Percentiles rank a stretch among this genome's conserved stretches.
Evolutionary conservation across 1,140 invertebrate genomes (phyloP).

Genomic region (Holotrichia oblita): DNA sequence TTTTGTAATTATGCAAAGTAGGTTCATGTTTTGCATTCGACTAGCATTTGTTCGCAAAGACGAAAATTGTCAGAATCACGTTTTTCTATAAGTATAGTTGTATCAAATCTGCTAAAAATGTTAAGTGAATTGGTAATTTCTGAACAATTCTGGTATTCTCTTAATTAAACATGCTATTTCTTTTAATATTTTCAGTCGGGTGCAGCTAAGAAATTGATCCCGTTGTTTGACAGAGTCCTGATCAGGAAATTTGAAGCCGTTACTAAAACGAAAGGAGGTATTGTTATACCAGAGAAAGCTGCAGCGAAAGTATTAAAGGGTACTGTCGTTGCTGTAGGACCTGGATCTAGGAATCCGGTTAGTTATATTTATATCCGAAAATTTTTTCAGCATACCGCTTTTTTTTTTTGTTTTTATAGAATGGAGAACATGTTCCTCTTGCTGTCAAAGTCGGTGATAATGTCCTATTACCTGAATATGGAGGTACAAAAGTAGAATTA

Average conservation of each 20-base stretch:
- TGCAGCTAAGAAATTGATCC: slow-evolving; percentile 84
- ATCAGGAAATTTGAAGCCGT: slow-evolving; percentile 93
- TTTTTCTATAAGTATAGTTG: slow-evolving; percentile 15
- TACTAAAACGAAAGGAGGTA: slow-evolving; percentile 95
- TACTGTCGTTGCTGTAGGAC: slow-evolving; percentile 94
- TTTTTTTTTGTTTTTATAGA: slow-evolving; percentile 65
- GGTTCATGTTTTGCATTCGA: not conserved
- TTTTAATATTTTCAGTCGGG: slow-evolving; percentile 5
- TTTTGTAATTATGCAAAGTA: not conserved
- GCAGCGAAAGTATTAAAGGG: slow-evolving; percentile 93
- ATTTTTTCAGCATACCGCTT: not conserved
- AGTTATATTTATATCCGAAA: slow-evolving; percentile 10
- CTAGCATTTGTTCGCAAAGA: not conserved
- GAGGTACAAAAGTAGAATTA: slow-evolving; percentile 91
- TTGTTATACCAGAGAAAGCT: slow-evolving; percentile 97
- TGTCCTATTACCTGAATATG: slow-evolving; percentile 97
- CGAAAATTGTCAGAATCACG: slow-evolving; percentile 23
- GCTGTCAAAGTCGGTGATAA: slow-evolving; percentile 92
- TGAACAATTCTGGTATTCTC: not conserved
- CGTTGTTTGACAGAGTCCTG: slow-evolving; percentile 95
- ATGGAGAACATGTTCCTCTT: slow-evolving; percentile 83
- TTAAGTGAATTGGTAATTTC: slow-evolving; percentile 1
- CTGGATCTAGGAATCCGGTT: slow-evolving; percentile 86
- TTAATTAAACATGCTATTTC: not conserved
- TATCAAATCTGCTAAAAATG: not conserved